These are phyloP conservation scores for Thamnaconus septentrionalis DNA, from an alignment of 2,113 vertebrate species.

Conservation along the genomic window DNA sequence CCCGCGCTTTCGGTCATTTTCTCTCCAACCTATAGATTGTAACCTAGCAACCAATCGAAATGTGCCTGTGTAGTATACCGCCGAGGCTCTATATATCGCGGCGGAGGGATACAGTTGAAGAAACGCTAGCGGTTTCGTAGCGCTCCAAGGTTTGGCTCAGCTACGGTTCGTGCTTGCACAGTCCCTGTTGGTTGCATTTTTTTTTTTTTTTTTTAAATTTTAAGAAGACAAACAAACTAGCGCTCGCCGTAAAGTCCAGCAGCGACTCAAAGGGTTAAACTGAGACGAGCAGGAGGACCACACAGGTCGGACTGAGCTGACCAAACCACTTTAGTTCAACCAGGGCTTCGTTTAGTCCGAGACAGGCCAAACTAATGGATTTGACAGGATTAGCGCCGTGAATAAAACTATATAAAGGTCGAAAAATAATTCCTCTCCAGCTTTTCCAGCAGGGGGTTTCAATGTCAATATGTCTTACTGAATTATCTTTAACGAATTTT, in stretches of 20 bases:
- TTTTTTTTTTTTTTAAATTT: no score
- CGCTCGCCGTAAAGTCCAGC: no score
- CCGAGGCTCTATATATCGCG: conserved; percentile 33
- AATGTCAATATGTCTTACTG: conserved; percentile 12
- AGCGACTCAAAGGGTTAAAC: conserved; percentile 39
- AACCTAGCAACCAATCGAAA: conserved; percentile 36
- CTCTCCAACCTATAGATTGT: conserved; percentile 14
- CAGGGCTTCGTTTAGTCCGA: conserved; percentile 13
- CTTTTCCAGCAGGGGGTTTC: conserved; percentile 23
- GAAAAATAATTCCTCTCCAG: conserved; percentile 26
- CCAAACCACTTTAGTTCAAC: conserved; percentile 23
- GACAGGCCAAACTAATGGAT: conserved; percentile 44
- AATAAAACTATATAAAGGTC: conserved; percentile 34
- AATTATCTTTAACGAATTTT: conserved; percentile 65
- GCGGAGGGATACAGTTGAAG: conserved; percentile 10
- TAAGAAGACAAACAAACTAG: not conserved
- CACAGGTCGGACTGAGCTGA: conserved; percentile 34
- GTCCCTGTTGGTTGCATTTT: no score
- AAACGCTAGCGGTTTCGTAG: not conserved
- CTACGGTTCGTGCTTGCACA: not conserved
- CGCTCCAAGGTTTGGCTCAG: not conserved
- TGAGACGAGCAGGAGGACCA: conserved; percentile 38
- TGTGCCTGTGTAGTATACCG: not conserved
- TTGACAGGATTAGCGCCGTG: conserved; percentile 43
- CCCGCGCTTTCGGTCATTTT: conserved; percentile 15